Evolutionary conservation across 2,797 vertebrate species (phyloP).

Genomic region (Syngnathus rostellatus): DNA sequence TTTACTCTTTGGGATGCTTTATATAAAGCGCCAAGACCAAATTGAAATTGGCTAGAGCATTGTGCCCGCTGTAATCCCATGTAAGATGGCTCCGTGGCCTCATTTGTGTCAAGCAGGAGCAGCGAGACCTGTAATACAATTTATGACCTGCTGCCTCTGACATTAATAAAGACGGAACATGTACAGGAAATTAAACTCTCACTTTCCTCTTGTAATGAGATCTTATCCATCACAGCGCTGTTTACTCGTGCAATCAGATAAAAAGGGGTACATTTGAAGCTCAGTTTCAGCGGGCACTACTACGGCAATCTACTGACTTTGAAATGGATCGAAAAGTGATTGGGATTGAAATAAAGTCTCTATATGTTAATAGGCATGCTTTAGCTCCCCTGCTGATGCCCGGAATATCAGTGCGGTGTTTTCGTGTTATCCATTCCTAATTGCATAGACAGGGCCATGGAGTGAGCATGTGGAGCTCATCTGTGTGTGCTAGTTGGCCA

Average conservation of each 20-base stretch:
- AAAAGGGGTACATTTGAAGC: conserved; percentile 64
- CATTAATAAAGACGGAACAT: conserved; percentile 75
- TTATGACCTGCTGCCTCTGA: conserved; percentile 66
- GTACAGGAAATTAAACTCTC: conserved; percentile 75
- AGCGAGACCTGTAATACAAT: conserved; percentile 51
- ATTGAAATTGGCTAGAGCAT: conserved; percentile 26
- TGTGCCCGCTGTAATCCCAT: conserved; percentile 44
- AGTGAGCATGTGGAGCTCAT: conserved; percentile 36
- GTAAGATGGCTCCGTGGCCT: conserved; percentile 32
- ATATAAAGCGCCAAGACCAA: conserved; percentile 15
- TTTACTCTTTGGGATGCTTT: conserved; percentile 7
- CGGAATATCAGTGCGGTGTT: conserved; percentile 22
- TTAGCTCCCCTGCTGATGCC: conserved; percentile 47
- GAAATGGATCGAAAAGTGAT: conserved; percentile 63
- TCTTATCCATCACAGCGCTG: conserved; percentile 68
- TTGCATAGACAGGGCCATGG: conserved; percentile 24
- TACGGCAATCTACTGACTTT: conserved; percentile 48
- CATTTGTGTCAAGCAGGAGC: conserved; percentile 54
- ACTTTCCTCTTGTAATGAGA: conserved; percentile 72
- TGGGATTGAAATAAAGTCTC: conserved; percentile 71
- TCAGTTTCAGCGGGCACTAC: conserved; percentile 43
- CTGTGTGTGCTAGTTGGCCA: conserved; percentile 53
- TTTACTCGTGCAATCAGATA: conserved; percentile 69
- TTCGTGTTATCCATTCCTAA: conserved; percentile 39
- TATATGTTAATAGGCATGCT: conserved; percentile 69